phyloP scores from a whole-genome alignment of 1,140 invertebrate species.

The Ostrea edulis region DNA sequence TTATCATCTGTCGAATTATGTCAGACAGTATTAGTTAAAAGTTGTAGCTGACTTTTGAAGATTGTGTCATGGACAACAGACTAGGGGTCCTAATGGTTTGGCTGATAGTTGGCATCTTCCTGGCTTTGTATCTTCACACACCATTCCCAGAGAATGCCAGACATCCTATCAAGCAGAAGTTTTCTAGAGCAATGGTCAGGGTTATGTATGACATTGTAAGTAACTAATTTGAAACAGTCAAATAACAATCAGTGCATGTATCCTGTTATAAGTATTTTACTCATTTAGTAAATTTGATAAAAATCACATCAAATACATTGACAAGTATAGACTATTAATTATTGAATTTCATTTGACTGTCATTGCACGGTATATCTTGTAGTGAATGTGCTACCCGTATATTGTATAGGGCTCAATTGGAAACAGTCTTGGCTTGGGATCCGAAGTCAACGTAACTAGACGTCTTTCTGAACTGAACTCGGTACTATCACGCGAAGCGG shows the following conservation, averaged over 20 bases:
- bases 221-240: neutral
- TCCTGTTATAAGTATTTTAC: no score
- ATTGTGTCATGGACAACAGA: neutral
- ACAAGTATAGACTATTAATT: neutral
- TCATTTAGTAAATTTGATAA: no score
- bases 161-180: slow-evolving; percentile 32
- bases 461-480: neutral
- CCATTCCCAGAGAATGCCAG: slow-evolving; percentile 43
- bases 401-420: neutral
- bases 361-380: no score
- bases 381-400: neutral
- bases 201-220: slow-evolving; percentile 29
- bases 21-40: no score
- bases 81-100: neutral
- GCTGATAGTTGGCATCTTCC: neutral
- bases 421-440: neutral
- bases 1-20: no score
- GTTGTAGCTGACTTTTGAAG: no score
- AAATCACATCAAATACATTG: neutral
- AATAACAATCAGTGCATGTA: no score
- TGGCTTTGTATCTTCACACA: slow-evolving; percentile 40
- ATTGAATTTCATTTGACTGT: no score
- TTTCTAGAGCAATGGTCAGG: slow-evolving; percentile 21
- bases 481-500: neutral
- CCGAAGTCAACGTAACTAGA: slow-evolving; percentile 4